Evolutionary conservation across 2,888 invertebrate genomes (phyloP).

Genomic region (Eumacrocentrus americanus): DNA sequence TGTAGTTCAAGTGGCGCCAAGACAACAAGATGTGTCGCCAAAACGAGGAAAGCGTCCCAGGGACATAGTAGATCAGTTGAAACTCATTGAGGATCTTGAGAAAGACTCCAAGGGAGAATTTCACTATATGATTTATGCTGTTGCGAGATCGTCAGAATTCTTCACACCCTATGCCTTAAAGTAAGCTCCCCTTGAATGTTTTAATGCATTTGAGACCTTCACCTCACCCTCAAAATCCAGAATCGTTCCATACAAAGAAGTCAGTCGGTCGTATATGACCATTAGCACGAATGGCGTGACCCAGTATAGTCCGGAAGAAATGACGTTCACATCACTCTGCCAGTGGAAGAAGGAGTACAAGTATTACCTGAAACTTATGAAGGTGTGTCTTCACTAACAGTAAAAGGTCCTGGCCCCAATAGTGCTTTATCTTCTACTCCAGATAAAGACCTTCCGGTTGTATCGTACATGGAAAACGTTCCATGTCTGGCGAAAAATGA

Average conservation of each 20-base stretch:
- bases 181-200: no score
- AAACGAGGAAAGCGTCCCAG: slow-evolving; percentile 28
- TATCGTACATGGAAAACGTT: slow-evolving; percentile 82
- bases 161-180: slow-evolving; percentile 78
- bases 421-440: slow-evolving; percentile 32
- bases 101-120: slow-evolving; percentile 69
- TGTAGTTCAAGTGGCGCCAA: slow-evolving; percentile 28
- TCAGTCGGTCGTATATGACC: slow-evolving; percentile 76
- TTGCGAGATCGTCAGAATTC: slow-evolving; percentile 73
- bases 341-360: slow-evolving; percentile 84
- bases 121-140: slow-evolving; percentile 78
- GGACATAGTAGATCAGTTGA: slow-evolving; percentile 61
- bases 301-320: slow-evolving; percentile 74
- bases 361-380: slow-evolving; percentile 78
- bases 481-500: slow-evolving; percentile 78
- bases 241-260: slow-evolving; percentile 74
- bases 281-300: slow-evolving; percentile 84
- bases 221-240: slow-evolving; percentile 63
- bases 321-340: slow-evolving; percentile 77
- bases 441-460: slow-evolving; percentile 72
- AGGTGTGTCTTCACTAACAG: slow-evolving; percentile 61
- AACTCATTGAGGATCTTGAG: slow-evolving; percentile 65
- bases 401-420: slow-evolving; percentile 1
- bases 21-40: slow-evolving; percentile 17
- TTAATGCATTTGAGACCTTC: no score